Conservation (phyloP, 2,113 vertebrate species). For the Corythaixoides concolor region DNA sequence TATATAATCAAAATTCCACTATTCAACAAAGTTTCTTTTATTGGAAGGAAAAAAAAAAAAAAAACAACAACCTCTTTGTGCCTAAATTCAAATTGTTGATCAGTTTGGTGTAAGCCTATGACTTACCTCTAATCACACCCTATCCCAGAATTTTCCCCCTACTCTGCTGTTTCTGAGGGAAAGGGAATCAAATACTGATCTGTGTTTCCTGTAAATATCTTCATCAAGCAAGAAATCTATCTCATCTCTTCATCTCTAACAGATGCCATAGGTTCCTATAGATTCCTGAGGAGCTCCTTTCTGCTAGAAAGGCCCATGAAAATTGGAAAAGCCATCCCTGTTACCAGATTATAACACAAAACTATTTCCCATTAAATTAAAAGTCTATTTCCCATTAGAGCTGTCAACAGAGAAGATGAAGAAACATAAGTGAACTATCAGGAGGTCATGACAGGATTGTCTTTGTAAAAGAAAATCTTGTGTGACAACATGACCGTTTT, state of each 20-base stretch:
- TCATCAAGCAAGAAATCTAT: not conserved
- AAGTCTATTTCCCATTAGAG: not conserved
- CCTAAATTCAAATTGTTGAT: not conserved
- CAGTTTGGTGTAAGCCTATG: not conserved
- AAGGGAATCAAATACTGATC: not conserved
- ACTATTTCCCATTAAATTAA: too few species aligned
- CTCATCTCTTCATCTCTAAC: not conserved
- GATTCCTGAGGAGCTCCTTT: not conserved
- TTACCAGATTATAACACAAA: not conserved
- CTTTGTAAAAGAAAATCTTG: not conserved
- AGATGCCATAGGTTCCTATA: not conserved
- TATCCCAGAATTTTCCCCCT: not conserved
- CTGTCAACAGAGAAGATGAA: not conserved
- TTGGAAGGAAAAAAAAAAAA: not conserved
- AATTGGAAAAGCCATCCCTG: not conserved
- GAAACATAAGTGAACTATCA: not conserved
- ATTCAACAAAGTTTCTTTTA: not conserved
- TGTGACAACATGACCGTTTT: not conserved
- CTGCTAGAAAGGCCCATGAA: not conserved
- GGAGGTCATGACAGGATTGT: not conserved
- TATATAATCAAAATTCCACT: not conserved
- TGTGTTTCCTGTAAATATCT: not conserved
- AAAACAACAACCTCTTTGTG: not conserved
- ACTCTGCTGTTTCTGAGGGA: not conserved
- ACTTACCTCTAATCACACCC: not conserved